A percentile compares a stretch with the other conserved stretches of the same genome.
Evolutionary conservation across 2,888 invertebrate genomes (phyloP).

Genomic region (Microctonus hyperodae): DNA sequence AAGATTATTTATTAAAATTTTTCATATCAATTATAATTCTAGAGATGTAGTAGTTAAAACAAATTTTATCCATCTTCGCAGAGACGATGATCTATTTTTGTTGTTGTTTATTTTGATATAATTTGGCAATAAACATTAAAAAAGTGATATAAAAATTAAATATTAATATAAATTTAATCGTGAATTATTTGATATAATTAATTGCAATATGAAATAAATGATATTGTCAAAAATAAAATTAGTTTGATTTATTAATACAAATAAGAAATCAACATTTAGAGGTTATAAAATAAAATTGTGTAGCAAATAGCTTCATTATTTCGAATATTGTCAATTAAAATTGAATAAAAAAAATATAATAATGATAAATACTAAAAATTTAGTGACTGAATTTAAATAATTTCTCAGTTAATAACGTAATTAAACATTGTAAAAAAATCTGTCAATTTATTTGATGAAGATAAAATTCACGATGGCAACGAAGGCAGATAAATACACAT

Average conservation of each 20-base stretch:
- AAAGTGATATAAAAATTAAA: not conserved
- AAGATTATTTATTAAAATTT: too few species aligned
- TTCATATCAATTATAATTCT: not conserved
- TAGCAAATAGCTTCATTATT: not conserved
- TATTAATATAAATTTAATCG: not conserved
- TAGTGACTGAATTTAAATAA: not conserved
- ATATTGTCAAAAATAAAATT: not conserved
- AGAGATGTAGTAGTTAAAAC: not conserved
- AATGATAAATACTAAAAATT: not conserved
- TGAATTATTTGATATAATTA: not conserved
- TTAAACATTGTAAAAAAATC: not conserved
- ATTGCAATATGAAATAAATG: too few species aligned
- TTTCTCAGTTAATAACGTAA: not conserved
- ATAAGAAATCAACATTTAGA: conserved; percentile 2
- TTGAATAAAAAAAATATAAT: not conserved
- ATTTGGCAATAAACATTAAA: too few species aligned
- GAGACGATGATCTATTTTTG: too few species aligned
- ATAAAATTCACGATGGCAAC: conserved; percentile 14
- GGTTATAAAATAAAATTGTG: not conserved
- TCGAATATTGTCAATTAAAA: not conserved
- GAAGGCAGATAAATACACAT: not conserved
- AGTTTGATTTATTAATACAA: not conserved
- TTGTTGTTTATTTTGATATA: too few species aligned
- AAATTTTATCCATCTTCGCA: not conserved
- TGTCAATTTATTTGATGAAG: not conserved